phyloP scores from a whole-genome alignment of 2,888 invertebrate species.

The Balanococcus diminutus region DNA sequence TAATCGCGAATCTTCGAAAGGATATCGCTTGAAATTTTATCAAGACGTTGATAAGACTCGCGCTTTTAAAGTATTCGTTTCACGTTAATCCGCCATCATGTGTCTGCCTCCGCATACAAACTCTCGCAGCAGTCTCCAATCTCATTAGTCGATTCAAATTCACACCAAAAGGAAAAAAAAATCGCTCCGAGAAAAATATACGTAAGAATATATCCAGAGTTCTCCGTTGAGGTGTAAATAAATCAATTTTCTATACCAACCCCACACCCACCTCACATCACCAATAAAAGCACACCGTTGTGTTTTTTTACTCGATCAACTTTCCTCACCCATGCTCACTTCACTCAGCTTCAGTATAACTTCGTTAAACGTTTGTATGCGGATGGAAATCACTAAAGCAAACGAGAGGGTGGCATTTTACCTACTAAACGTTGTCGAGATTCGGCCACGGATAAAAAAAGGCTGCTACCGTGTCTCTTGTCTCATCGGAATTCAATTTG shows the following conservation, averaged over 20 bases:
- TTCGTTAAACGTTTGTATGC: not conserved
- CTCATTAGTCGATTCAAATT: not conserved
- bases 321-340: not conserved
- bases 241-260: not conserved
- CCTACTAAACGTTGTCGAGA: not conserved
- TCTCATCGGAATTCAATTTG: constrained; percentile 1
- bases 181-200: not conserved
- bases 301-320: not conserved
- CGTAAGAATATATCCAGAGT: not conserved
- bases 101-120: not conserved
- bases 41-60: not conserved
- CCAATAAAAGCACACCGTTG: too few species aligned
- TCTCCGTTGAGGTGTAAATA: not conserved
- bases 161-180: not conserved
- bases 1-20: too few species aligned
- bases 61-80: constrained; percentile 38
- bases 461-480: not conserved
- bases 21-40: constrained; percentile 1
- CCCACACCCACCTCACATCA: too few species aligned
- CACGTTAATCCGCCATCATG: constrained; percentile 2
- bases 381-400: not conserved
- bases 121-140: not conserved
- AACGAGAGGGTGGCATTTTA: not conserved
- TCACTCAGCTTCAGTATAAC: not conserved
- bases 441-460: constrained; percentile 1